Base-by-base conservation (phyloP, 2,113 vertebrate genomes). In the Bambusicola thoracicus region DNA sequence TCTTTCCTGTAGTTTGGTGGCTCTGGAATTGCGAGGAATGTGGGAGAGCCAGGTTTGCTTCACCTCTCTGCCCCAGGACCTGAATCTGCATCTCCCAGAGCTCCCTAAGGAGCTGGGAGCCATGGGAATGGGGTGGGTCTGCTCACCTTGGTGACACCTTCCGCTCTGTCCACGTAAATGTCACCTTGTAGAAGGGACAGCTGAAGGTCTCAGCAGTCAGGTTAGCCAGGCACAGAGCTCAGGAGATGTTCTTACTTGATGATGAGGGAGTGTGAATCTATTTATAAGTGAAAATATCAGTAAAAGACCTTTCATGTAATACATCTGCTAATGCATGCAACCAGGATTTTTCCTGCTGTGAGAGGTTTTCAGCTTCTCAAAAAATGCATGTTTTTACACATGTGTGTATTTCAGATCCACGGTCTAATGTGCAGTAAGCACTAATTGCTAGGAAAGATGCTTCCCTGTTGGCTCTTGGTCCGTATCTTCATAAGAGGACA, bases 11-110 rank as follows among this genome's bases (percentile, higher is more conserved):
- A 80, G 82, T 87, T 41, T 56, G 81, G 66, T 90, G 76, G 65
- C 87, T 94, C 40, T 88, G 66, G 58, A 84, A 89, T 95, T 89
- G 62, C 20, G 51, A 95, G 86, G 95, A 96, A 96, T 96, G 94
- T 44, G 90, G 96, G 74, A 93, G 96, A 94, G 86, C 53, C 62
- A 89, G 94, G 96, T 93, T 92, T 24, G 2, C 27, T 86, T 93
- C 48, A 40, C 66, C 75, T 19, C 74, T 90, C 93, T 92, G 94
- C 92, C 92, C 53, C 56, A 79, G 92, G 95, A 94, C 20, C 25
- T 89, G 73, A 93, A 89, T 95, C 69, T 36, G 12, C 56, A 53
- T 84, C 56, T 92, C 15, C 0, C 53, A 32, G 16, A 79, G 58
- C 66, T 88, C 74, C 51, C 30, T n/a, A 30, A 19, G 65, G 38